Evolutionary conservation across 2,113 vertebrate genomes (phyloP).

Genomic region (Australoheros scitulus): DNA sequence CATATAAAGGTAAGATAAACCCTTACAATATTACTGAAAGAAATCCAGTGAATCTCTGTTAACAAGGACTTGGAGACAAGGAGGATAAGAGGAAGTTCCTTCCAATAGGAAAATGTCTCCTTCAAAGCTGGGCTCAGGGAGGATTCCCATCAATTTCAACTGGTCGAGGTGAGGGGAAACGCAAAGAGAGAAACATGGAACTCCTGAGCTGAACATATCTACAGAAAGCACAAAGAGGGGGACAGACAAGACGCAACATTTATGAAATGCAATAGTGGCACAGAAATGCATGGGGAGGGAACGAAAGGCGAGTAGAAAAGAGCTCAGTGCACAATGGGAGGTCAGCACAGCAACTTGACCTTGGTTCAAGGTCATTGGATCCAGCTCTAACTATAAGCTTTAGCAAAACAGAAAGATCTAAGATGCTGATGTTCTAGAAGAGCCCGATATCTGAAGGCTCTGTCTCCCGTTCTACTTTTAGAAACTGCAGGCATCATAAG

Average conservation of each 20-base stretch:
- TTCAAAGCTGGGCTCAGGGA: neutral
- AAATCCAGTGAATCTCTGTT: neutral
- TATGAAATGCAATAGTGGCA: neutral
- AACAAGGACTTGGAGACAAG: neutral
- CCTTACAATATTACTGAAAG: neutral
- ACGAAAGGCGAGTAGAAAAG: neutral
- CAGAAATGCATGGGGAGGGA: neutral
- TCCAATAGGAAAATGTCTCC: neutral
- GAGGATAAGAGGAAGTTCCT: neutral
- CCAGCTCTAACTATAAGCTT: neutral
- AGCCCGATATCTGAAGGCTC: neutral
- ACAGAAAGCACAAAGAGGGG: neutral
- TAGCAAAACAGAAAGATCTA: neutral
- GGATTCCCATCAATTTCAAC: neutral
- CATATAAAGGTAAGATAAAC: neutral
- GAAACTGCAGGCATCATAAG: neutral
- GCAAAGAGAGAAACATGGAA: neutral
- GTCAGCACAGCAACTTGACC: neutral
- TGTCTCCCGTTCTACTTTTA: neutral
- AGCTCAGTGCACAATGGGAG: neutral
- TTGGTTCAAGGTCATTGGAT: neutral
- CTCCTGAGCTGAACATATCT: neutral
- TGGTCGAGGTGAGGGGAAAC: accelerated
- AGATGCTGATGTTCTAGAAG: neutral
- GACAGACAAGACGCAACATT: neutral